Evolutionary conservation across 2,888 invertebrate species (phyloP).

Genomic region (Ypsolopha sequella): DNA sequence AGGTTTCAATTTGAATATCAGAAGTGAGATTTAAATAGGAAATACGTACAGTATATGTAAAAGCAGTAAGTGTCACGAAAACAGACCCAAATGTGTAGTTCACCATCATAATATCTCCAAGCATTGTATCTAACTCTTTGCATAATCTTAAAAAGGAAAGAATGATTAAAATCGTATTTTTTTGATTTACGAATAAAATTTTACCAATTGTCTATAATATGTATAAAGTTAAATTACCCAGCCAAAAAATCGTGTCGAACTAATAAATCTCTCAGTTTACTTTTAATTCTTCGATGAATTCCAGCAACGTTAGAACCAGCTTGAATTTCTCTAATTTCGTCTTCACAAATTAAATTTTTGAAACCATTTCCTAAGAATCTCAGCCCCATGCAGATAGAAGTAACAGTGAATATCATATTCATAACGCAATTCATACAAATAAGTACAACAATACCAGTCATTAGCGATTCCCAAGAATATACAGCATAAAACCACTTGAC

Average conservation of each 20-base stretch:
- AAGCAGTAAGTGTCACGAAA: slow-evolving; percentile 51
- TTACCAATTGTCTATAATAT: not conserved
- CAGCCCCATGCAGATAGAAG: slow-evolving; percentile 42
- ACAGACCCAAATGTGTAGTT: slow-evolving; percentile 45
- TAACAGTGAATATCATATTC: slow-evolving; percentile 26
- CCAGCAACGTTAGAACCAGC: slow-evolving; percentile 11
- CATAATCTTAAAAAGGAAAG: slow-evolving; percentile 35
- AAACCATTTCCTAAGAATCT: slow-evolving; percentile 34
- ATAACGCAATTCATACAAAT: slow-evolving; percentile 35
- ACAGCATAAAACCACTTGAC: slow-evolving; percentile 38
- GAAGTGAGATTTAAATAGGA: not conserved
- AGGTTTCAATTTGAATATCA: too few species aligned
- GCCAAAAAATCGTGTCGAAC: slow-evolving; percentile 31
- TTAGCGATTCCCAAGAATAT: slow-evolving; percentile 46
- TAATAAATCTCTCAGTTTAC: slow-evolving; percentile 35
- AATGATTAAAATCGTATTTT: not conserved
- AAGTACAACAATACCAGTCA: slow-evolving; percentile 39
- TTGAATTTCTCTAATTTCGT: slow-evolving; percentile 25
- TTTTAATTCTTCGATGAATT: slow-evolving; percentile 22
- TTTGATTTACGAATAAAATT: not conserved
- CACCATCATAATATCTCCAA: slow-evolving; percentile 43
- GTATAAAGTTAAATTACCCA: slow-evolving; percentile 20
- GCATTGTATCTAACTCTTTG: slow-evolving; percentile 28
- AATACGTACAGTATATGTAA: slow-evolving; percentile 40
- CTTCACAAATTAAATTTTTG: slow-evolving; percentile 25